Conservation (phyloP, 2,888 invertebrate species). For the Pachymerium ferrugineum region DNA sequence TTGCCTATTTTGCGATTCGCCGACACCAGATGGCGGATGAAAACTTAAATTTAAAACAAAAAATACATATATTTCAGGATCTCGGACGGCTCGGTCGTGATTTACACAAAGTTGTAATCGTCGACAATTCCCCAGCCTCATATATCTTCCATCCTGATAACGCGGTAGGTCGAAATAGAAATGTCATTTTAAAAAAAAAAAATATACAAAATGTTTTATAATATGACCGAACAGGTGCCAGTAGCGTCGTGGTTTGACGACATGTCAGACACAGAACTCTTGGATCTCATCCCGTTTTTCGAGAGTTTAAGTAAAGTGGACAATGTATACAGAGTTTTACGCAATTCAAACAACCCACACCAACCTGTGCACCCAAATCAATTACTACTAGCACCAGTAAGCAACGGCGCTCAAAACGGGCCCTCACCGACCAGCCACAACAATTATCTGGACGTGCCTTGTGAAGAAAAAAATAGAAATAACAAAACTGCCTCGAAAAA, state of each 20-base stretch:
- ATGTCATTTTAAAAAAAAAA: not conserved
- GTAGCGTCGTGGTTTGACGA: slow-evolving; percentile 99
- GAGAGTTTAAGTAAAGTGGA: slow-evolving; percentile 95
- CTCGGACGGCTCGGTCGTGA: slow-evolving; percentile 94
- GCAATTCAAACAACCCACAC: slow-evolving; percentile 54
- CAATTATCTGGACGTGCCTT: slow-evolving; percentile 32
- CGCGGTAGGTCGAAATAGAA: slow-evolving; percentile 69
- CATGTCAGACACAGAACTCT: slow-evolving; percentile 91
- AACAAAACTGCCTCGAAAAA: not conserved
- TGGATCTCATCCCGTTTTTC: slow-evolving; percentile 96
- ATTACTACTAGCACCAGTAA: not conserved
- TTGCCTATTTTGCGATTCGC: too few relatives aligned
- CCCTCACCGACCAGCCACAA: slow-evolving; percentile 28
- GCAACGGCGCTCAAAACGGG: not conserved
- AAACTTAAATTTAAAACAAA: not conserved
- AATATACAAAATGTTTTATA: too few relatives aligned
- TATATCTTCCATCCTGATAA: slow-evolving; percentile 99
- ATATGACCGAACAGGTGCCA: too few relatives aligned
- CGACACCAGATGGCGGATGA: too few relatives aligned
- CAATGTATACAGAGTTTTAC: slow-evolving; percentile 90
- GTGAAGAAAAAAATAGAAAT: not conserved
- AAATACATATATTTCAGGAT: slow-evolving; percentile 56
- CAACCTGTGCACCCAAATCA: slow-evolving; percentile 29
- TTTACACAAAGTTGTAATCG: slow-evolving; percentile 92
- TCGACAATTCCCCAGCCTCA: slow-evolving; percentile 99